phyloP scores from a whole-genome alignment of 2,113 vertebrate species.

The Zootoca vivipara region DNA sequence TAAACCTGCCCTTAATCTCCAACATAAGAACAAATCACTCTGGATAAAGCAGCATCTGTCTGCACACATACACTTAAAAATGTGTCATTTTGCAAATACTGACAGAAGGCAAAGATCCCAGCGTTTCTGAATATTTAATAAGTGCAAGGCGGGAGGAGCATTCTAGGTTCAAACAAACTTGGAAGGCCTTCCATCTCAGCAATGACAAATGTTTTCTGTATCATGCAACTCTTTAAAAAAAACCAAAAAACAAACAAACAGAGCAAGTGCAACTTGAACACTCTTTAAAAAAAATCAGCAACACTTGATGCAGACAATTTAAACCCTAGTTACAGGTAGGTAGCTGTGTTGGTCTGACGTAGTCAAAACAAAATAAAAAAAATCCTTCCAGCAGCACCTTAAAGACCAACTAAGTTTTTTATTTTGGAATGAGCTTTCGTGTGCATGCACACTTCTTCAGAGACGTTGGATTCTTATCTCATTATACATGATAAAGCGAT shows the following conservation, averaged over 20 bases:
- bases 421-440: too few species aligned
- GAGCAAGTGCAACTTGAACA: background rate
- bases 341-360: too few species aligned
- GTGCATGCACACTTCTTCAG: too few species aligned
- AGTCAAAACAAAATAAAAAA: too few species aligned
- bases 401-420: too few species aligned
- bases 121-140: background rate
- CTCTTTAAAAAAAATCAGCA: background rate
- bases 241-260: too few species aligned
- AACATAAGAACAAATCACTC: background rate
- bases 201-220: background rate
- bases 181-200: background rate
- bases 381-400: too few species aligned
- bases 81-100: background rate
- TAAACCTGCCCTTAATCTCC: conserved; percentile 22
- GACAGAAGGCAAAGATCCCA: background rate
- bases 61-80: conserved; percentile 8
- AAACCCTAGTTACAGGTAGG: too few species aligned
- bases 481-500: too few species aligned
- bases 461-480: too few species aligned
- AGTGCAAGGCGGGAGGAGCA: background rate
- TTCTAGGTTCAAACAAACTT: background rate
- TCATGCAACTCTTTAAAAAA: background rate
- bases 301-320: background rate
- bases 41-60: conserved; percentile 22